Evolutionary conservation across 2,797 vertebrate genomes (phyloP).

Genomic region (Uromys caudimaculatus): DNA sequence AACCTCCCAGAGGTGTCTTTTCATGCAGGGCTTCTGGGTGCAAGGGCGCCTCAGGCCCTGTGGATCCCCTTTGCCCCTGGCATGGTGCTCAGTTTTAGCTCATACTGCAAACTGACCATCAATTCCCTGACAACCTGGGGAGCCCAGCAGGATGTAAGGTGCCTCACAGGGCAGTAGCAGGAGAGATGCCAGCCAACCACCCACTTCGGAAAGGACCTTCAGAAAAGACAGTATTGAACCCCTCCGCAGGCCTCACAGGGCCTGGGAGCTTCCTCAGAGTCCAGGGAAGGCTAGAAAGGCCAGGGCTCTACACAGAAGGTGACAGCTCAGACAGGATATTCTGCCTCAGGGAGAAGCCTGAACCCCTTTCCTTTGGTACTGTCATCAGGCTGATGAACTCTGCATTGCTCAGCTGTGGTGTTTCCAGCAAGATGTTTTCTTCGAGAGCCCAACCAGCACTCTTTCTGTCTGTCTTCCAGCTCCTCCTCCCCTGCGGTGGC

Average conservation of each 20-base stretch:
- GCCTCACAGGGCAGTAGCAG: not conserved
- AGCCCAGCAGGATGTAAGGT: too few relatives aligned
- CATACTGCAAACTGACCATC: too few relatives aligned
- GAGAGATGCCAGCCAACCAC: not conserved
- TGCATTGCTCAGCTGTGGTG: fast-evolving
- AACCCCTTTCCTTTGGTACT: not conserved
- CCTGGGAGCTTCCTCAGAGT: not conserved
- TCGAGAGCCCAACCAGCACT: not conserved
- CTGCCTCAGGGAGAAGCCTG: not conserved
- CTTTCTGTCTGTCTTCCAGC: not conserved
- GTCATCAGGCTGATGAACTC: too few relatives aligned
- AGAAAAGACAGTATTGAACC: not conserved
- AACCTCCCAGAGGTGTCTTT: not conserved
- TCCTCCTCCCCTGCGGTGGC: not conserved
- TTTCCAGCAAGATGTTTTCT: not conserved
- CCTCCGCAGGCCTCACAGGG: not conserved
- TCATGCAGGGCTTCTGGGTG: not conserved
- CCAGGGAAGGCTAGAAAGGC: not conserved
- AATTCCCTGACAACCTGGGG: fast-evolving
- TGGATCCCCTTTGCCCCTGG: not conserved
- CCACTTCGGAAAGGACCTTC: not conserved
- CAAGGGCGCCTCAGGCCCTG: fast-evolving
- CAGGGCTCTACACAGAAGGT: not conserved
- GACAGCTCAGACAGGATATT: not conserved
- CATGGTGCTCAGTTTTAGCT: not conserved